These are phyloP conservation scores for Patella vulgata DNA, from an alignment of 1,140 invertebrate species.

Conservation along the genomic window DNA sequence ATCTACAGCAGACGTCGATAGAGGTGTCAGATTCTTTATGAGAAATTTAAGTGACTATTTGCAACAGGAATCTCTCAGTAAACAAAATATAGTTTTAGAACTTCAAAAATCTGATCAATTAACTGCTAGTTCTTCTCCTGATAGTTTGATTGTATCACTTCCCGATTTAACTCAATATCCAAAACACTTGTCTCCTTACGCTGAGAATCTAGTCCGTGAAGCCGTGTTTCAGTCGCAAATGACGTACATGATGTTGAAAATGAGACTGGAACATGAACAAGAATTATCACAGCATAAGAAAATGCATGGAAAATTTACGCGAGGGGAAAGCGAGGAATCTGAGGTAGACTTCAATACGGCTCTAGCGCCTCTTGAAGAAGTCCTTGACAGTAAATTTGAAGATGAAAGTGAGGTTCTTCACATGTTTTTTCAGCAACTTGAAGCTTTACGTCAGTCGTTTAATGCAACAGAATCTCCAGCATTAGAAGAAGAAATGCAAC, in stretches of 20 bases:
- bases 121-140: not conserved
- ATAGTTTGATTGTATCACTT: not conserved
- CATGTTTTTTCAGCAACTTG: slow-evolving; percentile 44
- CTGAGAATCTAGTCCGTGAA: slow-evolving; percentile 46
- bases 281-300: slow-evolving; percentile 46
- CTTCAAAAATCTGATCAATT: slow-evolving; percentile 20
- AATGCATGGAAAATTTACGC: slow-evolving; percentile 21
- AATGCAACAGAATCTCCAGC: slow-evolving; percentile 30
- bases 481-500: slow-evolving; percentile 44
- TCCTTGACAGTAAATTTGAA: slow-evolving; percentile 55
- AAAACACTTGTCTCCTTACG: slow-evolving; percentile 37
- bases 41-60: slow-evolving; percentile 44
- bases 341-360: slow-evolving; percentile 47
- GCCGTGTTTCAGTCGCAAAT: slow-evolving; percentile 54
- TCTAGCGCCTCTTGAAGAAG: slow-evolving; percentile 52
- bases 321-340: slow-evolving; percentile 42
- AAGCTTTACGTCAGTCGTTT: slow-evolving; percentile 21
- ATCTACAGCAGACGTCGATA: slow-evolving; percentile 15
- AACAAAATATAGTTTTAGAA: slow-evolving; percentile 40
- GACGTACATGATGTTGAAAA: slow-evolving; percentile 55
- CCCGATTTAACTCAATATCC: slow-evolving; percentile 38
- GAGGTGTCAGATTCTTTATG: slow-evolving; percentile 22
- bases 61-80: slow-evolving; percentile 49
- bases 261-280: slow-evolving; percentile 49
- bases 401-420: slow-evolving; percentile 57